A percentile compares a stretch with the other conserved stretches of the same genome.
These are phyloP conservation scores for Sclerodermus sp. DNA, from an alignment of 2,888 invertebrate genomes.

Conservation along the genomic window DNA sequence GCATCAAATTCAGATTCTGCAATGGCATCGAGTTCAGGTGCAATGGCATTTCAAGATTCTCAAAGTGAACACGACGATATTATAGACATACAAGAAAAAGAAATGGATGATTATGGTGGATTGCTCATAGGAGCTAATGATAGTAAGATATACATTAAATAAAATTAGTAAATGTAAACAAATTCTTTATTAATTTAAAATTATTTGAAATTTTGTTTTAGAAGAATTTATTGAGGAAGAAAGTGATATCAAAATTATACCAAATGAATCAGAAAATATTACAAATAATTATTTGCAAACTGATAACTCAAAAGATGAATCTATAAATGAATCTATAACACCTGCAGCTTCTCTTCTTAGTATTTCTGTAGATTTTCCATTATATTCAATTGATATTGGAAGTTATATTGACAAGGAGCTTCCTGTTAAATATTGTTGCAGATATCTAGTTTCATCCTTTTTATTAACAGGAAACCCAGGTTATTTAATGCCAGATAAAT, in stretches of 20 bases:
- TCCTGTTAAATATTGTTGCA: conserved; percentile 71
- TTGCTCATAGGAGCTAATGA: conserved; percentile 40
- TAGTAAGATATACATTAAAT: no score
- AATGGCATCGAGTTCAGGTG: conserved; percentile 18
- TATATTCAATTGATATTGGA: conserved; percentile 68
- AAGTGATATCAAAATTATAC: conserved; percentile 42
- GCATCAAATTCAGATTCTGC: conserved; percentile 37
- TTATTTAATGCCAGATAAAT: conserved; percentile 71
- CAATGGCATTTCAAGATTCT: conserved; percentile 13
- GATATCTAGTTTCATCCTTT: conserved; percentile 74
- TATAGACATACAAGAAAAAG: conserved; percentile 34
- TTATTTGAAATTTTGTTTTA: conserved; percentile 17
- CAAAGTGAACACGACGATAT: conserved; percentile 23
- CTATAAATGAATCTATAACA: conserved; percentile 31
- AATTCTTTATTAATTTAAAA: neutral
- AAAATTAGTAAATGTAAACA: neutral
- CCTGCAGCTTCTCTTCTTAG: conserved; percentile 32
- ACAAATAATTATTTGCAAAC: conserved; percentile 17
- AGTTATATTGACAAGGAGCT: conserved; percentile 66
- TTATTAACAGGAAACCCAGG: conserved; percentile 68
- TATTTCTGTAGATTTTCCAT: conserved; percentile 29
- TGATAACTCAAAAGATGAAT: conserved; percentile 30
- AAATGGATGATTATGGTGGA: conserved; percentile 39
- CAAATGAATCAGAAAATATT: conserved; percentile 33
- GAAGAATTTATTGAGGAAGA: conserved; percentile 41